Percentiles rank a stretch among this genome's conserved stretches.
Conservation (phyloP, 1,140 invertebrate genomes). For the Ceratina japonica region DNA sequence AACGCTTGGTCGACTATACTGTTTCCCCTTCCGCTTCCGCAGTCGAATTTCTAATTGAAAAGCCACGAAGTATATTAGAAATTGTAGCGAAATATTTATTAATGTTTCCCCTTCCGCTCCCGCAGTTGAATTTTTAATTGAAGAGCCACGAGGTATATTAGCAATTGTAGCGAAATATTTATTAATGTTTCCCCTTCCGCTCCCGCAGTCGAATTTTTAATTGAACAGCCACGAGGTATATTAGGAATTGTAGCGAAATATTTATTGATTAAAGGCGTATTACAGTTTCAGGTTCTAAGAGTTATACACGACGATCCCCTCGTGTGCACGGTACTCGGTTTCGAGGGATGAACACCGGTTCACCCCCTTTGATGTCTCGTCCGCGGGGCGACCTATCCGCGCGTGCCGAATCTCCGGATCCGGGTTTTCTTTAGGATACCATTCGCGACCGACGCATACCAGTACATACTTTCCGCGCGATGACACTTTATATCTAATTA, state of each 20-base stretch:
- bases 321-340: constrained; percentile 45
- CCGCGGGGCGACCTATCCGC: constrained; percentile 35
- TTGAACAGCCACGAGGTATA: too few species aligned
- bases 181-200: too few species aligned
- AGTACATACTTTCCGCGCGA: constrained; percentile 14
- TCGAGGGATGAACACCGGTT: constrained; percentile 1
- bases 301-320: constrained; percentile 61
- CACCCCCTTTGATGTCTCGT: constrained; percentile 8
- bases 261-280: constrained; percentile 67
- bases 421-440: constrained; percentile 30
- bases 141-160: too few species aligned
- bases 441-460: constrained; percentile 40
- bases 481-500: constrained; percentile 46
- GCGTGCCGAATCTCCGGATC: constrained; percentile 41
- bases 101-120: too few species aligned
- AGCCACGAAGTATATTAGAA: neutral
- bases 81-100: constrained; percentile 65
- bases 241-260: too few species aligned
- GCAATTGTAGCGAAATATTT: too few species aligned
- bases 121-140: too few species aligned
- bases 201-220: too few species aligned
- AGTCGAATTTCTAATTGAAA: constrained; percentile 39
- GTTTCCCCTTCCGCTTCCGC: too few species aligned
- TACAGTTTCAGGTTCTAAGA: constrained; percentile 61
- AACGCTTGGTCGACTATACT: constrained; percentile 58